Base-by-base conservation (phyloP, 2,888 invertebrate species). In the Drosophila limbata region DNA sequence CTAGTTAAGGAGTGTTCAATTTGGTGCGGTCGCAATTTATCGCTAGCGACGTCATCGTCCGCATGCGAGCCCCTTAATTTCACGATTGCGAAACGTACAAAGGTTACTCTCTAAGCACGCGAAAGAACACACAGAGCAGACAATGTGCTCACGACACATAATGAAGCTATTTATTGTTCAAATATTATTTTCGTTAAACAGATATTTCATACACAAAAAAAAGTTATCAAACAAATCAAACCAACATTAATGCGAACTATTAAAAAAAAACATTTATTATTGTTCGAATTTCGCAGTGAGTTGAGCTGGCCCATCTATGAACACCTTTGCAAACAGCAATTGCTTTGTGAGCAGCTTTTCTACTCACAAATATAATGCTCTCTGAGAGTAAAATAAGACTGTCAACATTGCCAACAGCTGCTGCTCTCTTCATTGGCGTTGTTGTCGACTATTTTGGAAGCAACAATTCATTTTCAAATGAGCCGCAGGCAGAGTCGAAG, bases 401-500 rank as follows among this genome's bases (percentile, higher is more conserved):
- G 66, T 67, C 59, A 61, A 62, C 67, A 55, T 31, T 57, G 57
- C 19, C 42, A 59, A 42, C 75, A 65, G 63, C 69, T 47, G 75
- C 52, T 60, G 52, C 56, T 48, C 40, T 52, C 45, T 40, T 45
- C 57, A 52, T 60, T 19, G 19, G 13, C 25, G 8, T 45, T 59
- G 42, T 28, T 50, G 44, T 19, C 33, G 55, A 31, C 57, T 84
- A 76, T 81, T 84, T 86, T 87, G 75, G 78, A 84, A 75, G 73
- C 81, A 89, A 84, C 88, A 89, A 84, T 75, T 72, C 55, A 57
- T 63, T 69, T 84, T 73, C 47, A 80, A 84, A 79, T 70, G 77
- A 53, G 73, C 48, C 60, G 62, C 66, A 51, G 52, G 47, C 64
- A 31, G 51, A 80, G 50, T 13, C 70, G 40, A 44, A 63, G 67